Evolutionary conservation across 1,140 invertebrate species (phyloP).

Genomic region (Aphis gossypii): DNA sequence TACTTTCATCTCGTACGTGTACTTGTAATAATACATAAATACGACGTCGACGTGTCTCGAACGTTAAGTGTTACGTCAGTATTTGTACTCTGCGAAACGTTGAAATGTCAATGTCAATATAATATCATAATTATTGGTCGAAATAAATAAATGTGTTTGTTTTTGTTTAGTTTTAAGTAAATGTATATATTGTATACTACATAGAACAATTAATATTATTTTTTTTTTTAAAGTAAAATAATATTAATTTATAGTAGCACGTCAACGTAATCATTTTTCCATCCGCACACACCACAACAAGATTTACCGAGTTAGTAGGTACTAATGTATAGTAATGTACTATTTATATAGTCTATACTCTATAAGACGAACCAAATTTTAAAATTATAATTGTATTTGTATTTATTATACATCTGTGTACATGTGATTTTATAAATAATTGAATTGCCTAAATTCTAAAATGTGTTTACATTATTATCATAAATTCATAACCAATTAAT

Average conservation of each 20-base stretch:
- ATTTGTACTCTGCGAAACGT: not conserved
- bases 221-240: not conserved
- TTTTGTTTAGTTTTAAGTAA: not conserved
- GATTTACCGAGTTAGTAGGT: not conserved
- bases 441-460: not conserved
- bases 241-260: not conserved
- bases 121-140: not conserved
- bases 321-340: too few species aligned
- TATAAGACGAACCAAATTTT: not conserved
- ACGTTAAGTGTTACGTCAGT: not conserved
- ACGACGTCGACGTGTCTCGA: not conserved
- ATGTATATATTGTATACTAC: not conserved
- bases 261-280: not conserved
- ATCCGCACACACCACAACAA: not conserved
- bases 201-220: not conserved
- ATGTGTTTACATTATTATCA: not conserved
- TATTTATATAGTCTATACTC: too few species aligned
- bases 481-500: not conserved
- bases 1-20: not conserved
- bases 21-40: not conserved
- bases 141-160: not conserved
- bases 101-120: not conserved
- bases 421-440: not conserved
- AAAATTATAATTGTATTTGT: not conserved
- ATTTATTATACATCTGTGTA: not conserved